Base-by-base conservation (phyloP, 2,888 invertebrate species). In the Acronicta leporina region DNA sequence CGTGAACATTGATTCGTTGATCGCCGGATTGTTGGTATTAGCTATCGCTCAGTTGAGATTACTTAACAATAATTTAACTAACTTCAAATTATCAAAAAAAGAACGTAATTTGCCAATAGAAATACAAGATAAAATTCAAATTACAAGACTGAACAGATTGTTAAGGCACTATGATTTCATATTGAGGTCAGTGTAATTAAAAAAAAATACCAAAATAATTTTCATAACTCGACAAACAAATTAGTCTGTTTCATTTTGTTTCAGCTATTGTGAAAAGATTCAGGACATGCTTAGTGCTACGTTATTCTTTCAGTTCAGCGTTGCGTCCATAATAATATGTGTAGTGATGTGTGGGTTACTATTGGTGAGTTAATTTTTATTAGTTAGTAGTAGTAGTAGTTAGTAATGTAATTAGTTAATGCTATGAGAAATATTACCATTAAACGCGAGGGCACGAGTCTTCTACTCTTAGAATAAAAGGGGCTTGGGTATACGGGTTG, bases 291-390 rank as follows among this genome's bases (percentile, higher is more conserved):
- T 89, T 40, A 84, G 83, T 46, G 47, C 79, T 0, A 81, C 87
- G 0, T 82, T 91, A 75, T 92, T 92, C 54, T 66, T 92, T 33
- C 87, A 88, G 58, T 91, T 88, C 54, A 78, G 87, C 25, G 84
- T 89, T 56, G 84, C 86, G 0, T 83, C 92, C 1, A 58, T 81
- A 11, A 87, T 87, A 11, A 89, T 92, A 44, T 92, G 92, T 58
- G 87, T 88, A 5, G 80, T 86, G 2, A 73, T 90, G 74, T 86
- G 80, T 52, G 86, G 85, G 30, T 67, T 92, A 9, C 50, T 86
- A 49, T 66, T 90, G 81, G 92, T 92, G 79, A 80, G 75, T 70
- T 14, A 20, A n/a, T n/a, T n/a, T n/a, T n/a, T n/a, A n/a, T n/a
- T n/a, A n/a, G n/a, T n/a, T n/a, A n/a, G n/a, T n/a, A n/a, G n/a